Base-by-base conservation (phyloP, 1,140 invertebrate genomes). In the Anastrepha obliqua region DNA sequence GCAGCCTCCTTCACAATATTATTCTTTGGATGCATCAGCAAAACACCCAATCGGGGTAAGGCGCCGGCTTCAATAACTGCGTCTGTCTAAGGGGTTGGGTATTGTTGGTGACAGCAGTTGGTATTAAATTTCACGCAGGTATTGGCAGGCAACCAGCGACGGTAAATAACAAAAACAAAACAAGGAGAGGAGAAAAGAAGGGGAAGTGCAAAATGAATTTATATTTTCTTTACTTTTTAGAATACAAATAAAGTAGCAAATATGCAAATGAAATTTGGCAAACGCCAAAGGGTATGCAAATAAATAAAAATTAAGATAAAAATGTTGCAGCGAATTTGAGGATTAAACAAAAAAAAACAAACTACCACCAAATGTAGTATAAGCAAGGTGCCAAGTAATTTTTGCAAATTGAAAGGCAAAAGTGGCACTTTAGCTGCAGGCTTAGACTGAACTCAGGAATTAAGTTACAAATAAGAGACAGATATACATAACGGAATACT, bases 1-100 rank as follows among this genome's bases (percentile, higher is more conserved):
- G 99, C 98, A 2, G 99, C 98, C 94, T 99, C 99, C 93, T 97
- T 97, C 70, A 96, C 95, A 88, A 97, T 96, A 78, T 96, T 96
- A 55, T 95, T 93, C 89, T 97, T 97, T 6, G 92, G 93, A 91
- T 98, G 97, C 64, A 95, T 94, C 17, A 99, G 94, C 11, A 99
- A 94, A 11, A 94, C 91, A 7, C 95, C 94, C 86, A 99, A 95
- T 89, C 96, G 94, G 6, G 95, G 94, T 7, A 99, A 94, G 87
- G 96, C 97, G 13, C 97, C 97, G 85, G 96, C 95, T 85, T 96
- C 94, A 39, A 99, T 95, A 8, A 99, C 98, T 13, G 96, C 94
- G 93, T 99, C 98, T 15, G 99, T 99, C 95, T 99, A 96, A 20
- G 88, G 88, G 86, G 44, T 88, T n/a, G 20, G 58, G 17, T 81